phyloP scores from a whole-genome alignment of 2,113 vertebrate genomes.

The Polyodon spathula region DNA sequence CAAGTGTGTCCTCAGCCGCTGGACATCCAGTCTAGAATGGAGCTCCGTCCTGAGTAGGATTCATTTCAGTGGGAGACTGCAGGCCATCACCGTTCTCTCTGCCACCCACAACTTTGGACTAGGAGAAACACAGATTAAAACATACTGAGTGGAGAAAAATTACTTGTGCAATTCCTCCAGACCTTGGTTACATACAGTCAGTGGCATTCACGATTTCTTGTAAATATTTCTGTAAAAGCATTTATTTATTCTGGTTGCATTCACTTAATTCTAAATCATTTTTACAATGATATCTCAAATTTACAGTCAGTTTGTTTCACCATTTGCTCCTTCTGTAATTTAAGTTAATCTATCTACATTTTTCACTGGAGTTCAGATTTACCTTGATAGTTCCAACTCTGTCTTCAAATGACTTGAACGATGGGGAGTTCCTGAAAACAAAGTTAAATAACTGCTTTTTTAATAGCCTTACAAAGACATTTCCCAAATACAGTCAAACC shows the following conservation, averaged over 20 bases:
- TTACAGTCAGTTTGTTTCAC: too few species aligned
- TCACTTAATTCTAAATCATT: too few species aligned
- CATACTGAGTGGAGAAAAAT: background rate
- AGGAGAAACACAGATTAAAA: background rate
- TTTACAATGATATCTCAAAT: too few species aligned
- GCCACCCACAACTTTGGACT: constrained; percentile 80
- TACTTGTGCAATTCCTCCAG: background rate
- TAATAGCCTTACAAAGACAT: background rate
- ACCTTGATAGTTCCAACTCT: constrained; percentile 91
- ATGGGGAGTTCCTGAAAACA: constrained; percentile 76
- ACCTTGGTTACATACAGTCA: too few species aligned
- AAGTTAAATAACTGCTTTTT: constrained; percentile 6
- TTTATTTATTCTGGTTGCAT: too few species aligned
- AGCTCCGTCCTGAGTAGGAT: constrained; percentile 68
- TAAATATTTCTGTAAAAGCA: too few species aligned
- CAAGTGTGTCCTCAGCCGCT: constrained; percentile 12
- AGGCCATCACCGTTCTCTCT: constrained; percentile 62
- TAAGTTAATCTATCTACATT: background rate
- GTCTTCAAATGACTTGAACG: constrained; percentile 96
- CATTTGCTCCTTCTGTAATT: too few species aligned
- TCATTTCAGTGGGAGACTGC: constrained; percentile 61
- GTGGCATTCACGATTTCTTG: too few species aligned
- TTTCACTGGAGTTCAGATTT: constrained; percentile 22
- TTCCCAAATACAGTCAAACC: too few species aligned
- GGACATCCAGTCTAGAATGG: constrained; percentile 64